Percentiles rank a stretch among this genome's conserved stretches.
Evolutionary conservation across 2,113 vertebrate genomes (phyloP).

Genomic region (Erpornis zantholeuca): DNA sequence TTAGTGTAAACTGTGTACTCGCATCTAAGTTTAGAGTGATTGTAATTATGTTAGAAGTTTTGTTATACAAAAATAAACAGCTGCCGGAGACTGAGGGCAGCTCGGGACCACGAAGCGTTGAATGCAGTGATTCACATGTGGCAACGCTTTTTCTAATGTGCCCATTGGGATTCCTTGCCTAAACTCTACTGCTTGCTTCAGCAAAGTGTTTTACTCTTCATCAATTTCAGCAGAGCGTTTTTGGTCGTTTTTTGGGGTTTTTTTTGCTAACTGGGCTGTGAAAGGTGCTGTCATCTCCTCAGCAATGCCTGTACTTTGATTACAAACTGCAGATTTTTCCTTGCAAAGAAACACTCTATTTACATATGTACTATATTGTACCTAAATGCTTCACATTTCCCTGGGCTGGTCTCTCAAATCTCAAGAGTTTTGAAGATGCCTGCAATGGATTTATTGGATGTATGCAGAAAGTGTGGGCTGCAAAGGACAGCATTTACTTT

Average conservation of each 20-base stretch:
- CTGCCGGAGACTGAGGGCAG: background rate
- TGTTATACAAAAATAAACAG: slow-evolving; percentile 27
- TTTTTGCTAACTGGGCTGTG: background rate
- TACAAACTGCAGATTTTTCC: background rate
- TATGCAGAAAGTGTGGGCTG: background rate
- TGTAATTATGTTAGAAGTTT: slow-evolving; percentile 34
- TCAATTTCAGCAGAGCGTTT: background rate
- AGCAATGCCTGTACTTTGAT: background rate
- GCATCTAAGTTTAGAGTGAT: slow-evolving; percentile 9
- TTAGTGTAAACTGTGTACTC: background rate
- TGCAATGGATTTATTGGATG: background rate
- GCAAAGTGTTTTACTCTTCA: background rate
- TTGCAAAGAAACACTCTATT: background rate
- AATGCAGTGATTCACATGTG: background rate
- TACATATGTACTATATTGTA: background rate
- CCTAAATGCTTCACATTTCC: background rate
- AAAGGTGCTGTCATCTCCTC: background rate
- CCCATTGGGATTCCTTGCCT: background rate
- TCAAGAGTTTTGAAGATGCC: background rate
- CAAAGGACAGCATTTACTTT: background rate
- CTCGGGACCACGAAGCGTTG: background rate
- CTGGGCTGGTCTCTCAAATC: background rate
- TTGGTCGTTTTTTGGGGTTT: background rate
- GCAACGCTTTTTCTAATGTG: background rate
- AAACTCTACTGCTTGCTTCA: background rate